A percentile compares a stretch with the other conserved stretches of the same genome.
Evolutionary conservation across 2,888 invertebrate species (phyloP).

Genomic region (Tricholauxania praeusta): DNA sequence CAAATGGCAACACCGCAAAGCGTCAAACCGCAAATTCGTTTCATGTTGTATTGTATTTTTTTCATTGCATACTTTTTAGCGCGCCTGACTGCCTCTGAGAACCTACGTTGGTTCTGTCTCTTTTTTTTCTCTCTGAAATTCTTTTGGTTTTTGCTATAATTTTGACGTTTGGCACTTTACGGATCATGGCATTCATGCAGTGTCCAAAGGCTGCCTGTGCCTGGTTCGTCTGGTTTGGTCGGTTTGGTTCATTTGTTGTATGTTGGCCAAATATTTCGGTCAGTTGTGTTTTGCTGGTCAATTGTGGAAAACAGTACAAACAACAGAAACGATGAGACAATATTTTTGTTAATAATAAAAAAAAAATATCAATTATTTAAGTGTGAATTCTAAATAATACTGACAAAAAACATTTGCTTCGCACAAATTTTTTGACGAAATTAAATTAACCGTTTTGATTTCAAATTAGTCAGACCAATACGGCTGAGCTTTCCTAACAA

Average conservation of each 20-base stretch:
- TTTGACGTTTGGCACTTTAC: constrained; percentile 33
- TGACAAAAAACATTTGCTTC: constrained; percentile 41
- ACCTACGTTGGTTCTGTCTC: not conserved
- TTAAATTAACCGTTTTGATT: too few species aligned
- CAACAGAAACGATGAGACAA: constrained; percentile 1
- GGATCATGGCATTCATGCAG: constrained; percentile 16
- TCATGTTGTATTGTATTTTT: constrained; percentile 41
- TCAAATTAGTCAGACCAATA: too few species aligned
- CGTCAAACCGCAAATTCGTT: constrained; percentile 47
- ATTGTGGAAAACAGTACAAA: constrained; percentile 14
- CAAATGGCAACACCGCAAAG: constrained; percentile 28
- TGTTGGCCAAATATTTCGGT: constrained; percentile 28
- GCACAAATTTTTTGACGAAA: constrained; percentile 13
- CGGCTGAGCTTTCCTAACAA: too few species aligned
- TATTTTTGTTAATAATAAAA: constrained; percentile 6
- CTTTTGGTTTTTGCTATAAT: not conserved
- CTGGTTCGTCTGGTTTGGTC: not conserved
- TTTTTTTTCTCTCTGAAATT: constrained; percentile 3
- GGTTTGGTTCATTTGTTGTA: constrained; percentile 35
- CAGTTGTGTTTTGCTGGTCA: constrained; percentile 22
- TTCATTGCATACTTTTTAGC: constrained; percentile 33
- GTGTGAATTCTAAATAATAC: constrained; percentile 42
- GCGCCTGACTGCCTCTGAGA: constrained; percentile 3
- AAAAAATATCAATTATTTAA: not conserved
- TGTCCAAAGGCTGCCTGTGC: not conserved